phyloP scores from a whole-genome alignment of 2,797 vertebrate species.

The Danio tinwini region DNA sequence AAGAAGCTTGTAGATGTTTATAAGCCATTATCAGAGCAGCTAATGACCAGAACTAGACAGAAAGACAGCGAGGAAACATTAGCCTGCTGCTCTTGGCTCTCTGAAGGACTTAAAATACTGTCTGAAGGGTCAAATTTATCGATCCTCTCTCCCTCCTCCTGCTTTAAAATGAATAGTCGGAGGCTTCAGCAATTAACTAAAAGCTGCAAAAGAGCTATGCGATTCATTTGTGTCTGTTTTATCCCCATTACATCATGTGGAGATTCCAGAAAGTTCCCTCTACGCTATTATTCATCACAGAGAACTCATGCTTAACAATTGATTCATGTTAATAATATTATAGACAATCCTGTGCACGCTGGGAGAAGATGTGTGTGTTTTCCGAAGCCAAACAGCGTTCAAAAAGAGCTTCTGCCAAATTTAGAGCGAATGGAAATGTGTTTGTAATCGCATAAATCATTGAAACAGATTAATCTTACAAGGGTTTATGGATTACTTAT shows the following conservation, averaged over 20 bases:
- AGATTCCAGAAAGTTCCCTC: not conserved
- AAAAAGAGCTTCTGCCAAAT: not conserved
- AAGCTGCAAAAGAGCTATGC: conserved; percentile 21
- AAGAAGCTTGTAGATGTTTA: conserved; percentile 24
- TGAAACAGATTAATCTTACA: conserved; percentile 18
- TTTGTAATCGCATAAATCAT: conserved; percentile 22
- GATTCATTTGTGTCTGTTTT: conserved; percentile 5
- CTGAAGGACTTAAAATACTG: conserved; percentile 19
- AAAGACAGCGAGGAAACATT: not conserved
- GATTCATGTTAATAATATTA: conserved; percentile 39
- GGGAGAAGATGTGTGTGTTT: conserved; percentile 24
- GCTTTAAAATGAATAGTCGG: conserved; percentile 28
- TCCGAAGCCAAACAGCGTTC: not conserved
- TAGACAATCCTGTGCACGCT: not conserved
- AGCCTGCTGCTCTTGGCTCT: conserved; percentile 7
- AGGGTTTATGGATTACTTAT: not conserved
- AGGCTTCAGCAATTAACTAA: conserved; percentile 40
- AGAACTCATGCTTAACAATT: not conserved
- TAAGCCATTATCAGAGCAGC: conserved; percentile 11
- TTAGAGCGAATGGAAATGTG: conserved; percentile 11
- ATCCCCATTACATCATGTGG: not conserved
- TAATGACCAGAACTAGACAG: conserved; percentile 9
- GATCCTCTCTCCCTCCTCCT: conserved; percentile 3
- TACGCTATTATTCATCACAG: conserved; percentile 19
- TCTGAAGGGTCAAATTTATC: conserved; percentile 26